Conservation (phyloP, 2,797 vertebrate species). For the Cryptoblepharus egeriae region DNA sequence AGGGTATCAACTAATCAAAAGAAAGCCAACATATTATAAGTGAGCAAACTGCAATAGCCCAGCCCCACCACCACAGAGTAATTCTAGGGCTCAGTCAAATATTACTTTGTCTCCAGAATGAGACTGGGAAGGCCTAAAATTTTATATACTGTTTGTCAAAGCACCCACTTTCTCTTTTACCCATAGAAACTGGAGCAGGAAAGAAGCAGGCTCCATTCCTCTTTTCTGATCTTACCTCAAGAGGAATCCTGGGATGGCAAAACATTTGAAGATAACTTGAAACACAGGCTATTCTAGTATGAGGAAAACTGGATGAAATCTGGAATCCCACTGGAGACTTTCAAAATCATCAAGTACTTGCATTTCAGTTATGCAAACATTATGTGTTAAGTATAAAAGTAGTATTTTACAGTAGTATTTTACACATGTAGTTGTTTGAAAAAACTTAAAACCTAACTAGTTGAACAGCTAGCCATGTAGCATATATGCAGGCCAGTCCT, state of each 20-base stretch:
- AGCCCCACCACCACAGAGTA: neutral
- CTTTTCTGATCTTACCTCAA: neutral
- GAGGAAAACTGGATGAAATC: neutral
- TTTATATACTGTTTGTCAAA: neutral
- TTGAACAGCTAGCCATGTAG: too few species aligned
- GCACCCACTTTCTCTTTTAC: neutral
- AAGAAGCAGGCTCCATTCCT: neutral
- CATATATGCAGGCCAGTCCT: neutral
- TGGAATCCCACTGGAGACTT: neutral
- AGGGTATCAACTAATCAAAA: slow-evolving; percentile 33
- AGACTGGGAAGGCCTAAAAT: neutral
- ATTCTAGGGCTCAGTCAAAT: neutral
- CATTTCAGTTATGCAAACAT: neutral
- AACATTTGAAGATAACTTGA: neutral
- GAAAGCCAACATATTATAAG: neutral
- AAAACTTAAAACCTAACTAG: neutral
- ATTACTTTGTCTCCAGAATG: neutral
- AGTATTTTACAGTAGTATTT: neutral
- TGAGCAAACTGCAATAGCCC: neutral
- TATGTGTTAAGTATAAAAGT: fast-evolving
- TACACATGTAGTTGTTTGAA: neutral
- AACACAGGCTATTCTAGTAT: neutral
- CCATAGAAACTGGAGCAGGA: neutral
- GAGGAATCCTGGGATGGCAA: too few species aligned
- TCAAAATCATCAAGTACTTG: neutral